phyloP scores from a whole-genome alignment of 2,797 vertebrate species.

The Mormyrus hasselquistii region DNA sequence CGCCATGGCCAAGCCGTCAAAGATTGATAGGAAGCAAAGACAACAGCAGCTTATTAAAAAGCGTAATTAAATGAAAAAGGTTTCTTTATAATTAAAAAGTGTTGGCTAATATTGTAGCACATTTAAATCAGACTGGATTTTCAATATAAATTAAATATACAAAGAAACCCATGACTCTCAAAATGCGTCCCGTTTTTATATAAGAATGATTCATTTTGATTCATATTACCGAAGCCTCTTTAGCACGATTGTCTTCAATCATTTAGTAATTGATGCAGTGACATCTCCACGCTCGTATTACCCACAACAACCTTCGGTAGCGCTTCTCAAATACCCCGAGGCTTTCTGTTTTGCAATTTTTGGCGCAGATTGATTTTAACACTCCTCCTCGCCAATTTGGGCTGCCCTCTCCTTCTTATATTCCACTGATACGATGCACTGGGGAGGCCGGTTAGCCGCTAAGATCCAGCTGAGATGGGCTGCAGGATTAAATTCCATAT shows the following conservation, averaged over 20 bases:
- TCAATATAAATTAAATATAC: neutral
- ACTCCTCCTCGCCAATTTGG: slow-evolving; percentile 64
- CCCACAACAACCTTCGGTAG: slow-evolving; percentile 47
- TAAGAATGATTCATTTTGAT: slow-evolving; percentile 20
- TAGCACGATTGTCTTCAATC: slow-evolving; percentile 54
- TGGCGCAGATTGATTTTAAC: slow-evolving; percentile 61
- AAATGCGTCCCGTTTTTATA: neutral
- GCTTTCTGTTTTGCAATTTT: slow-evolving; percentile 50
- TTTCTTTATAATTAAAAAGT: neutral
- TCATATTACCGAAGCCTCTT: slow-evolving; percentile 26
- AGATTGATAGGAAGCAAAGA: neutral
- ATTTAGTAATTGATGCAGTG: slow-evolving; percentile 52
- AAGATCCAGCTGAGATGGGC: slow-evolving; percentile 39
- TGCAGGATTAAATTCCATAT: slow-evolving; percentile 53
- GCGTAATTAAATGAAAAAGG: neutral
- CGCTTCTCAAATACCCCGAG: slow-evolving; percentile 49
- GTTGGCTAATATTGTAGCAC: neutral
- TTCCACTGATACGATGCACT: slow-evolving; percentile 61
- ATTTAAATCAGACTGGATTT: neutral
- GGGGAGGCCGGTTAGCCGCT: slow-evolving; percentile 49
- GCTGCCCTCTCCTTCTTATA: slow-evolving; percentile 57
- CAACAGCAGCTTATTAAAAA: neutral
- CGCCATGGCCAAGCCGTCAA: neutral
- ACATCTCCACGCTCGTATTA: slow-evolving; percentile 48
- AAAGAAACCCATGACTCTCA: neutral